These are phyloP conservation scores for Molossus alvarezi DNA, from an alignment of 2,797 vertebrate species.

Conservation along the genomic window DNA sequence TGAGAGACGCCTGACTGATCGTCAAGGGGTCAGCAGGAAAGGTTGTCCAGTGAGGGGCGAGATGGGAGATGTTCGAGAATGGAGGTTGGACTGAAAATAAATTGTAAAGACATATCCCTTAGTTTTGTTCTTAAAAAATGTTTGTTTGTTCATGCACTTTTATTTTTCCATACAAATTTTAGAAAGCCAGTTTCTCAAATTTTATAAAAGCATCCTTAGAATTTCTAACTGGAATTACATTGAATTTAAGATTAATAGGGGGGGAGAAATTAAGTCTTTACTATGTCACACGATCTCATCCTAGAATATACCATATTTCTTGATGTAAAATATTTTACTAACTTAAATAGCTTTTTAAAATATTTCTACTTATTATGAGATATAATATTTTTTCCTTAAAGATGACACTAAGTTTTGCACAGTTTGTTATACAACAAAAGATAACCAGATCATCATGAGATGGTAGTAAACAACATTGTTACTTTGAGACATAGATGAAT, in stretches of 20 bases:
- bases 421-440: neutral
- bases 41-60: too few relatives aligned
- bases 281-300: neutral
- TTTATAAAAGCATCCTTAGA: neutral
- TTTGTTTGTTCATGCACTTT: conserved; percentile 41
- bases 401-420: neutral
- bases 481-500: conserved; percentile 10
- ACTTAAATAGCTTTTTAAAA: neutral
- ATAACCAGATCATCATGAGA: neutral
- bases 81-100: neutral
- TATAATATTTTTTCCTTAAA: neutral
- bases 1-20: too few relatives aligned
- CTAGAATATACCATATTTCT: neutral
- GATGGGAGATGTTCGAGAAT: too few relatives aligned
- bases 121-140: neutral
- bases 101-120: neutral
- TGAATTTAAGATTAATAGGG: conserved; percentile 51
- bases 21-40: too few relatives aligned
- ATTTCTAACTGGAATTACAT: conserved; percentile 19
- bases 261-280: neutral
- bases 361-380: neutral
- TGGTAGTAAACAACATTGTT: neutral
- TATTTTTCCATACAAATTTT: conserved; percentile 36
- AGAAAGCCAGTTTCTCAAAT: conserved; percentile 31
- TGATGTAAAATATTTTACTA: conserved; percentile 7